phyloP scores from a whole-genome alignment of 2,113 vertebrate genomes.

The Psilopogon haemacephalus region DNA sequence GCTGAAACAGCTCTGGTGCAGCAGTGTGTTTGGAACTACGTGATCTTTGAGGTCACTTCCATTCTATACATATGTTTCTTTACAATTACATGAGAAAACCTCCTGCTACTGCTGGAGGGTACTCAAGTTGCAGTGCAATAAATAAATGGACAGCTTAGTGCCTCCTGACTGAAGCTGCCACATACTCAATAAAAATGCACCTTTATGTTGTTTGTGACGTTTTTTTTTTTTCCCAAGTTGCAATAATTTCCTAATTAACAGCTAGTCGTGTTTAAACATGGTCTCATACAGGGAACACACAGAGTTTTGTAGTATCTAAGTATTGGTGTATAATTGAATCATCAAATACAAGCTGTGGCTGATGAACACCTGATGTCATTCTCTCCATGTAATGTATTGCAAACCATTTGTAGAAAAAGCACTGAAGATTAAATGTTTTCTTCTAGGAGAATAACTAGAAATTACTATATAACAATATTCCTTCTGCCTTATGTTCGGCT shows the following conservation, averaged over 20 bases:
- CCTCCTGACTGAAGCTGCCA: conserved; percentile 2
- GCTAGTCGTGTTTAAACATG: conserved; percentile 14
- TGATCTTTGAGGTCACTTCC: too few relatives aligned
- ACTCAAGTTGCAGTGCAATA: background rate
- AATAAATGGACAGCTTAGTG: background rate
- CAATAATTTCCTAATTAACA: conserved; percentile 39
- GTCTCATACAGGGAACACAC: background rate
- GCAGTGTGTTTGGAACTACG: too few relatives aligned
- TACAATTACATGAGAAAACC: background rate
- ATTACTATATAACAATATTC: background rate
- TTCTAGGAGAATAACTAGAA: background rate
- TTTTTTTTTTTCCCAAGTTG: conserved; percentile 29
- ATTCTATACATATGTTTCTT: background rate
- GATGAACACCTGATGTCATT: background rate
- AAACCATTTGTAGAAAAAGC: background rate
- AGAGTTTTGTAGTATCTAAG: background rate
- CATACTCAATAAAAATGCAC: background rate
- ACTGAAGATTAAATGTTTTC: background rate
- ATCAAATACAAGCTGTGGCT: background rate
- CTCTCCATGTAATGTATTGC: background rate
- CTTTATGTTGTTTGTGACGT: background rate
- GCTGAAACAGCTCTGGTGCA: too few relatives aligned
- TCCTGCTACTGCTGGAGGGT: background rate
- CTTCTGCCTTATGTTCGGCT: background rate
- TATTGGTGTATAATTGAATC: background rate